Conservation (phyloP, 2,113 vertebrate genomes). For the Phasianus colchicus region DNA sequence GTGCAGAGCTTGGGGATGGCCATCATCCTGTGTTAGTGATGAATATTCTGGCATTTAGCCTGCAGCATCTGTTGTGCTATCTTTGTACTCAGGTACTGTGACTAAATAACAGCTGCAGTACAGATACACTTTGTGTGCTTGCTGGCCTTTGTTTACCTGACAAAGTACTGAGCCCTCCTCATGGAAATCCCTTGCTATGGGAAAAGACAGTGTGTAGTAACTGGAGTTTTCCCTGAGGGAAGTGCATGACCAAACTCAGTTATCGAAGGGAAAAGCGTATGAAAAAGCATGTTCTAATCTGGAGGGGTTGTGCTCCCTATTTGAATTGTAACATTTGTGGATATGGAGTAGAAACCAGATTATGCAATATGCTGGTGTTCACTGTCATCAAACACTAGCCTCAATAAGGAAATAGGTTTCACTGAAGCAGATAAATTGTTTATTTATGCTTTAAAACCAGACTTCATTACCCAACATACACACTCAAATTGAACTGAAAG, state of each 20-base stretch:
- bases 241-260: background rate
- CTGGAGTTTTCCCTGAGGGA: background rate
- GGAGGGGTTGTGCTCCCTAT: background rate
- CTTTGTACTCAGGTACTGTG: background rate
- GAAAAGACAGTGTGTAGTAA: background rate
- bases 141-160: background rate
- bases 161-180: background rate
- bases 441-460: background rate
- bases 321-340: background rate
- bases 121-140: background rate
- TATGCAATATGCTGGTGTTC: background rate
- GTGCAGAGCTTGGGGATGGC: background rate
- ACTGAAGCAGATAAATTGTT: background rate
- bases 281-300: background rate
- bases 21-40: background rate
- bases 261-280: background rate
- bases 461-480: background rate
- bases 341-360: background rate
- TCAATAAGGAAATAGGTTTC: background rate
- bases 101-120: background rate
- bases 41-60: background rate
- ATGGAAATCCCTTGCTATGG: background rate
- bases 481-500: background rate
- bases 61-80: background rate
- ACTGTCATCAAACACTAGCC: background rate